Percentiles rank a stretch among this genome's conserved stretches.
These are phyloP conservation scores for Leucosticte australis DNA, from an alignment of 2,113 vertebrate species.

Conservation along the genomic window DNA sequence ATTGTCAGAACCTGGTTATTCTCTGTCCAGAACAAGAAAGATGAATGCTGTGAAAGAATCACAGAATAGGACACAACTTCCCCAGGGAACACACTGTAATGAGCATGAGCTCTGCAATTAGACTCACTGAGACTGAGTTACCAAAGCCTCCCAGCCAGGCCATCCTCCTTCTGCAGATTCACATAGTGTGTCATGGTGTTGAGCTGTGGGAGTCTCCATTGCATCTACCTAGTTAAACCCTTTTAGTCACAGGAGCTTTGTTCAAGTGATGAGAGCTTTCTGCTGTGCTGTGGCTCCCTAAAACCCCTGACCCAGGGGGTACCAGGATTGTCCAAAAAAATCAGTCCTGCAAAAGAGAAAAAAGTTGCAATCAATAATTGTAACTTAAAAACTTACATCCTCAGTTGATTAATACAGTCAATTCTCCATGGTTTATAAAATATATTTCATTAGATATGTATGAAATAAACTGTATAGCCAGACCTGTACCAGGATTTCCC, in stretches of 20 bases:
- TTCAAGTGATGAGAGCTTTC: background rate
- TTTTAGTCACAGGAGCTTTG: background rate
- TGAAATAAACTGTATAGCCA: background rate
- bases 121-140: background rate
- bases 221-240: background rate
- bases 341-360: background rate
- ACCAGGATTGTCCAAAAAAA: background rate
- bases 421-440: background rate
- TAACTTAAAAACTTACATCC: background rate
- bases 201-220: background rate
- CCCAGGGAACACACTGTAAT: background rate
- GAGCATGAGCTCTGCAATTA: background rate
- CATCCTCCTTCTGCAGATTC: background rate
- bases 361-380: background rate
- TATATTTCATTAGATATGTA: background rate
- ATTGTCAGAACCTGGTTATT: background rate
- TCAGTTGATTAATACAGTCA: background rate
- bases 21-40: background rate
- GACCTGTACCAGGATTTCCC: background rate
- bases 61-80: background rate
- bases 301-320: background rate
- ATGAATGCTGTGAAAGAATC: background rate
- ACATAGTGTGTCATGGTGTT: background rate
- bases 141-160: background rate
- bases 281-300: background rate